A percentile compares a stretch with the other conserved stretches of the same genome.
These are phyloP conservation scores for Diaphora mendica DNA, from an alignment of 2,888 invertebrate species.

Conservation along the genomic window DNA sequence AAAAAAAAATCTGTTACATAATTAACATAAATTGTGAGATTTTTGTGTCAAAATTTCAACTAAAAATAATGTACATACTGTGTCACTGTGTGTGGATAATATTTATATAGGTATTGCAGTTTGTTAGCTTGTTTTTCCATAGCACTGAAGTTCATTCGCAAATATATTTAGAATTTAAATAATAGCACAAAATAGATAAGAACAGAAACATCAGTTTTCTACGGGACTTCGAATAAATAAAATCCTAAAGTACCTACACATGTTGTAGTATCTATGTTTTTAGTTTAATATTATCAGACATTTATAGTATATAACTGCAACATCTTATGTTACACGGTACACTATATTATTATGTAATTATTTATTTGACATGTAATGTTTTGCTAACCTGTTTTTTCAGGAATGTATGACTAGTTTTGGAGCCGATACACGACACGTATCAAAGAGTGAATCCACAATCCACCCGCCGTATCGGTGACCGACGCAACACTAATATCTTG, in stretches of 20 bases:
- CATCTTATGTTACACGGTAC: background rate
- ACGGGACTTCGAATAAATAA: background rate
- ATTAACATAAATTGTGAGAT: background rate
- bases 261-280: background rate
- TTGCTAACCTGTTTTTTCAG: background rate
- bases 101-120: background rate
- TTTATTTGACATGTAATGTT: background rate
- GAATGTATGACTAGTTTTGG: background rate
- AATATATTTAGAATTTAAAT: background rate
- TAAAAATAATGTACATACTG: background rate
- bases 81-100: background rate
- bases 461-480: background rate
- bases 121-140: background rate
- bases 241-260: no score
- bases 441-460: background rate
- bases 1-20: background rate
- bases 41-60: background rate
- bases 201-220: background rate
- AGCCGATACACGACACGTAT: background rate
- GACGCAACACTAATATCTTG: background rate
- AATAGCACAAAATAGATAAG: background rate
- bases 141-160: background rate
- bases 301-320: background rate
- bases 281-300: no score
- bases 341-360: no score